Conservation (phyloP, 2,113 vertebrate species). For the Phyllostomus discolor region DNA sequence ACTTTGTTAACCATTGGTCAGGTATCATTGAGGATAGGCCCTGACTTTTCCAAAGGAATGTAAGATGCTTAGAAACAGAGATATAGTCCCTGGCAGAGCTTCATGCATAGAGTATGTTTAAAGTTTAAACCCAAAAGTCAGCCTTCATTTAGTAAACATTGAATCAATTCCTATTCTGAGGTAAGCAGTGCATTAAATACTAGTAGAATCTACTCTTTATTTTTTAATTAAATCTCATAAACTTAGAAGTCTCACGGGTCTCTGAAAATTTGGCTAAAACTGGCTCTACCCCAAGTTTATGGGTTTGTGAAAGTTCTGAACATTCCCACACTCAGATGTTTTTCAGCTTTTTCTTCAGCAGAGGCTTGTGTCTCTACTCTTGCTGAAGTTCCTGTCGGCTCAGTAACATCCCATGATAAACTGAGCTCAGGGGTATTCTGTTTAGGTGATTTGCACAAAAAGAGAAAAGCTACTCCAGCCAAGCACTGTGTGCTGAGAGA, state of each 20-base stretch:
- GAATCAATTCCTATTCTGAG: neutral
- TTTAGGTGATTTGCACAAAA: neutral
- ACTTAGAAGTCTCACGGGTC: neutral
- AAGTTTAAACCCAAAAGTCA: neutral
- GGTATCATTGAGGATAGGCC: neutral
- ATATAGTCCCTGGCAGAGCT: too few species aligned
- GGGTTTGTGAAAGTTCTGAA: neutral
- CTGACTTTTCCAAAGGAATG: neutral
- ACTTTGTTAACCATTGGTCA: neutral
- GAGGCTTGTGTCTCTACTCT: fast-evolving
- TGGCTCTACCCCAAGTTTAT: neutral
- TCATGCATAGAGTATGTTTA: neutral
- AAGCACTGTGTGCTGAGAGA: fast-evolving
- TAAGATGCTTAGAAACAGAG: neutral
- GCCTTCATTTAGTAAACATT: neutral
- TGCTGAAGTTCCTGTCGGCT: neutral
- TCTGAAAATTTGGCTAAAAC: neutral
- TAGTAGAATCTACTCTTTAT: neutral
- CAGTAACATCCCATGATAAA: neutral
- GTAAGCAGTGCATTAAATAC: neutral
- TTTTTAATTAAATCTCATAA: neutral
- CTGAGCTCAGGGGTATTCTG: neutral
- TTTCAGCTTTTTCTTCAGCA: neutral
- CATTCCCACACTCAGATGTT: too few species aligned
- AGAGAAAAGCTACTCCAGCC: neutral